Percentiles rank a stretch among this genome's conserved stretches.
phyloP scores from a whole-genome alignment of 2,888 invertebrate genomes.

The Lepidochrysops patricia region DNA sequence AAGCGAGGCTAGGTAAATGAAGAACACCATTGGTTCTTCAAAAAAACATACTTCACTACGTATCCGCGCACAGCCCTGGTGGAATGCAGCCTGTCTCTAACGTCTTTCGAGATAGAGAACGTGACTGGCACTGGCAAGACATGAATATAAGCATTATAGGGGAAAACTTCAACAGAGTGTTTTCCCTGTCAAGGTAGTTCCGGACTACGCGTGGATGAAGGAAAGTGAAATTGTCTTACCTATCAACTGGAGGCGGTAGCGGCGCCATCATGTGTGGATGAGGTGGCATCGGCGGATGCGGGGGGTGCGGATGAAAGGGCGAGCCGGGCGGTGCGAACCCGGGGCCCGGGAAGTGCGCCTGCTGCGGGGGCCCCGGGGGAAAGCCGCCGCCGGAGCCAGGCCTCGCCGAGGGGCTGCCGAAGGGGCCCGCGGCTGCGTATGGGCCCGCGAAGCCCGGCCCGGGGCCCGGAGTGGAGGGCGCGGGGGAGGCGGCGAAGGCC shows the following conservation, averaged over 20 bases:
- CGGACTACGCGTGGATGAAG: no score
- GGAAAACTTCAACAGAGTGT: no score
- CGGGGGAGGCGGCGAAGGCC: conserved; percentile 80
- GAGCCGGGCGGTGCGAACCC: conserved; percentile 84
- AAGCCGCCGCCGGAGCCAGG: conserved; percentile 90
- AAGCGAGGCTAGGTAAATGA: no score
- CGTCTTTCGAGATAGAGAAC: no score
- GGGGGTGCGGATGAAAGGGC: conserved; percentile 87
- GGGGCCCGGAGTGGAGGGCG: conserved; percentile 83
- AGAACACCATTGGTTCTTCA: no score
- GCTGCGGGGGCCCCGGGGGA: conserved; percentile 86
- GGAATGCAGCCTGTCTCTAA: no score
- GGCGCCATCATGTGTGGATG: conserved; percentile 71
- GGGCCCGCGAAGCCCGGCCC: conserved; percentile 81
- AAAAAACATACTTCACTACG: no score
- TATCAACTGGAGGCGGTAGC: conserved; percentile 85
- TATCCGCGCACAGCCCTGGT: no score
- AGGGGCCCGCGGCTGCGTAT: conserved; percentile 79
- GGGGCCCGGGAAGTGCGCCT: conserved; percentile 81
- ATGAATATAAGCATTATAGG: no score
- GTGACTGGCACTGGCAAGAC: no score
- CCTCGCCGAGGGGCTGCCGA: conserved; percentile 75
- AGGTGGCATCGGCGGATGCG: conserved; percentile 91
- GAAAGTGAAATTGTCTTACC: conserved; percentile 64
- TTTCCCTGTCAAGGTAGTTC: no score